Conservation (phyloP, 53 echinoderm and acorn worm species). For the Mesocentrotus franciscanus region DNA sequence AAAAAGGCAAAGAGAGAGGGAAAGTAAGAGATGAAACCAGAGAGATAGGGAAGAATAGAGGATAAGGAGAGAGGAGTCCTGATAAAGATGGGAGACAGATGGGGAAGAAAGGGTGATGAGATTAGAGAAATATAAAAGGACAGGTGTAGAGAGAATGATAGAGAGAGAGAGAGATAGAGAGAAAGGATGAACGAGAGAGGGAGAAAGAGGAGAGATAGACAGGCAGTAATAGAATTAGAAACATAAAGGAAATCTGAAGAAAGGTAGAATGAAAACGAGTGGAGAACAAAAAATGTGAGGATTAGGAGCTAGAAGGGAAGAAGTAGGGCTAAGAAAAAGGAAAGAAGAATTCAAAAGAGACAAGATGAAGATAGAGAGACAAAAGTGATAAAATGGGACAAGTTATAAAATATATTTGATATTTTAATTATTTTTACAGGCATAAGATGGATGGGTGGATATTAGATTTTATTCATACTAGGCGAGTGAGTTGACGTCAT, state of each 20-base stretch:
- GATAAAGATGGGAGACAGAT: background rate
- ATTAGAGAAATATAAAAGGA: background rate
- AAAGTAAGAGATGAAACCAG: background rate
- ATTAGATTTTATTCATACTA: background rate
- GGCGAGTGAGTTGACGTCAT: conserved; percentile 29
- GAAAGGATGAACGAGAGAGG: background rate
- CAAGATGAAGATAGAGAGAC: too few species aligned
- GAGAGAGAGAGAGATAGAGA: background rate
- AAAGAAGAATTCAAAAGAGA: background rate
- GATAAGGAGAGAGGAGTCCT: background rate
- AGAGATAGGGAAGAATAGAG: too few species aligned
- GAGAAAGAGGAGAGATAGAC: background rate
- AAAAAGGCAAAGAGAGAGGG: background rate
- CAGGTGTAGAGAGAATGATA: background rate
- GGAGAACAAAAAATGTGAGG: background rate
- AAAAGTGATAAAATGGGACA: background rate
- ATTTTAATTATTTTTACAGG: background rate
- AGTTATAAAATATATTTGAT: background rate
- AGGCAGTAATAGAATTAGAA: too few species aligned
- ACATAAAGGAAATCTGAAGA: too few species aligned
- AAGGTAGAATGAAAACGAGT: background rate
- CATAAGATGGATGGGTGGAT: background rate
- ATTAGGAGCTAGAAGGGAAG: background rate
- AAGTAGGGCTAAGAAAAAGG: background rate
- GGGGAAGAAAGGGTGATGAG: background rate